These are phyloP conservation scores for Drosophila antonietae DNA, from an alignment of 2,888 invertebrate genomes.

Conservation along the genomic window DNA sequence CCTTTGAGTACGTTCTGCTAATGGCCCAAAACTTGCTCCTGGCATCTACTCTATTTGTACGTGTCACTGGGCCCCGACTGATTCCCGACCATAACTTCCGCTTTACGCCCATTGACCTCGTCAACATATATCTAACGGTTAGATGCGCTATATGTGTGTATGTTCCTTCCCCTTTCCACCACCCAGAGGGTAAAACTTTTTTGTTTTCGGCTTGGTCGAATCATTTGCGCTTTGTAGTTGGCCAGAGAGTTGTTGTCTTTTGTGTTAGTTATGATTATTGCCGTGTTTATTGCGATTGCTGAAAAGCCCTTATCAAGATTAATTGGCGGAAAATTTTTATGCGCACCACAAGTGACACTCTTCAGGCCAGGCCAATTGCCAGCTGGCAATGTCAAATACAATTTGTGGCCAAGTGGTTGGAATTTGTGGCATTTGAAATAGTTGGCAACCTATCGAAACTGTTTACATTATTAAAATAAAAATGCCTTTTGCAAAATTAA, in stretches of 20 bases:
- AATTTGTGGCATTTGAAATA: constrained; percentile 23
- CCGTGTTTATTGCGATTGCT: constrained; percentile 76
- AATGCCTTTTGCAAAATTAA: neutral
- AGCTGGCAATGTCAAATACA: constrained; percentile 13
- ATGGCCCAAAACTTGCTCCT: constrained; percentile 67
- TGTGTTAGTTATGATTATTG: constrained; percentile 78
- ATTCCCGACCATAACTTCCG: constrained; percentile 74
- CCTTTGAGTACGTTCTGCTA: constrained; percentile 45
- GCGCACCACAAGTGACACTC: constrained; percentile 59
- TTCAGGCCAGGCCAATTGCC: constrained; percentile 47
- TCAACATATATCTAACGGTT: constrained; percentile 75
- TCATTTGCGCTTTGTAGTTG: constrained; percentile 62
- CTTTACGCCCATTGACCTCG: constrained; percentile 75
- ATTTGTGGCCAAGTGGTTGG: constrained; percentile 27
- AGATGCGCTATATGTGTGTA: constrained; percentile 51
- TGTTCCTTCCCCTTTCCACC: neutral
- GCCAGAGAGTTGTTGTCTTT: constrained; percentile 52
- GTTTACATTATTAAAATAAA: constrained; percentile 26
- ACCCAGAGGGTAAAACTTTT: constrained; percentile 51
- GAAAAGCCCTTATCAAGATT: constrained; percentile 75
- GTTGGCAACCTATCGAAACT: constrained; percentile 45
- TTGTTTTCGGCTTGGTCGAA: constrained; percentile 39
- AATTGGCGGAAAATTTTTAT: constrained; percentile 75
- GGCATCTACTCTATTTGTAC: constrained; percentile 70
- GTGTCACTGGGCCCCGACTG: constrained; percentile 59